Base-by-base conservation (phyloP, 2,113 vertebrate genomes). In the Corythornis cristatus region DNA sequence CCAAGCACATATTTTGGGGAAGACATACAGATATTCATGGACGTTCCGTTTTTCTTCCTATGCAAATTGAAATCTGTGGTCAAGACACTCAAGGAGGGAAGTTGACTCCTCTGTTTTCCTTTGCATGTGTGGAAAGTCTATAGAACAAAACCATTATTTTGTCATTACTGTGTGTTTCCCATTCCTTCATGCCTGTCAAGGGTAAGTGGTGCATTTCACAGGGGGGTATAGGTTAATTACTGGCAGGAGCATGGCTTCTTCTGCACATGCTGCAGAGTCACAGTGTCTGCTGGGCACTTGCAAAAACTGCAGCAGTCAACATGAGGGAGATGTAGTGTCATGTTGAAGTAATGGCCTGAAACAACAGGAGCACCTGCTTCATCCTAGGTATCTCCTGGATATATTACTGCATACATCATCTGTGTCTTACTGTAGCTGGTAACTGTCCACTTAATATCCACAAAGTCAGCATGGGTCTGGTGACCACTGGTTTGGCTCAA, bases 281-380 rank as follows among this genome's bases (percentile, higher is more conserved):
- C 29, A 60, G 33, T 42, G 46, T 70, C 88, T 95, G 88, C 88
- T 89, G 64, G 35, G 67, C 29, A 11, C 60, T 76, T 66, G 14
- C 46, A 70, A 80, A 88, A 93, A n/a, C 46, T 86, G 57, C 31
- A 71, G 73, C 0, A 0, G 40, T 40, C 70, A 81, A 42, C 37
- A 43, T 82, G 60, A 42, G 40, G 54, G 15, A 83, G 88, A 93
- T 57, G 54, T 70, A 42, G 26, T 42, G 71, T 87, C 78, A 50
- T 87, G 67, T 83, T 67, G 71, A 93, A 93, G 46, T 94, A 95
- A 95, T 91, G 67, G 31, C n/a, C 68, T 88, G 79, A 95, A 95
- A 89, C 90, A 76, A 83, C 0, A 73, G 64, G 61, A 95, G 72
- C 88, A 93, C 85, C 82, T 91, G 90, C 75, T 96, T 87, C 62